A percentile compares a stretch with the other conserved stretches of the same genome.
These are phyloP conservation scores for Netta rufina DNA, from an alignment of 2,797 vertebrate genomes.

Conservation along the genomic window DNA sequence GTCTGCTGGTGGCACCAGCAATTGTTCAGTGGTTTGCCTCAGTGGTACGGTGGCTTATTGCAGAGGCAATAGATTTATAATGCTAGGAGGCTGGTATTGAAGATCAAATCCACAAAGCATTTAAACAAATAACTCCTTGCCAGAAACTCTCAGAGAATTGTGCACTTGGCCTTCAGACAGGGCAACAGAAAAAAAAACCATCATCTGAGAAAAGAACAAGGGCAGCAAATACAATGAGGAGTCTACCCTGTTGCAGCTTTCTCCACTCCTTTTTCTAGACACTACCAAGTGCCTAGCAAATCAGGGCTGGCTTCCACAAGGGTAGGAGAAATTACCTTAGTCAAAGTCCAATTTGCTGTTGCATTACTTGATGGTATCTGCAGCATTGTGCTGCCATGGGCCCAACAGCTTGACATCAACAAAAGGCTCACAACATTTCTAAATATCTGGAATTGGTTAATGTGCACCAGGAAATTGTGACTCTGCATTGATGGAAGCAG, in stretches of 20 bases:
- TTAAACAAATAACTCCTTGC: background rate
- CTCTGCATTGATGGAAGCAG: background rate
- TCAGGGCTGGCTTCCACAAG: background rate
- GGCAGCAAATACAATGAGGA: background rate
- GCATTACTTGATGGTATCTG: background rate
- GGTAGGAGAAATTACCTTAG: background rate
- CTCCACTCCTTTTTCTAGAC: background rate
- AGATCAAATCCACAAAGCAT: background rate
- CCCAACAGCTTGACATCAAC: background rate
- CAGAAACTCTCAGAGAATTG: background rate
- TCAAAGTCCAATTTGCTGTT: background rate
- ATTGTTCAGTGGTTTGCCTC: background rate
- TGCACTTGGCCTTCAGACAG: background rate
- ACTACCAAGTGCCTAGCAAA: background rate
- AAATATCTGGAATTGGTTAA: background rate
- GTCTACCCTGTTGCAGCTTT: background rate
- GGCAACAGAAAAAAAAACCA: background rate
- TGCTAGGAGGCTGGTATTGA: background rate
- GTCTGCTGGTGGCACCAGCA: fast-evolving
- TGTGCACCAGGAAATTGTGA: background rate
- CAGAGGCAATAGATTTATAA: background rate
- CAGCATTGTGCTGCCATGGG: background rate
- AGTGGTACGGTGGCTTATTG: background rate
- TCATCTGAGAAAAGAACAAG: background rate
- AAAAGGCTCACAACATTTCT: background rate